phyloP scores from a whole-genome alignment of 2,797 vertebrate species.

The Synaphobranchus kaupii region DNA sequence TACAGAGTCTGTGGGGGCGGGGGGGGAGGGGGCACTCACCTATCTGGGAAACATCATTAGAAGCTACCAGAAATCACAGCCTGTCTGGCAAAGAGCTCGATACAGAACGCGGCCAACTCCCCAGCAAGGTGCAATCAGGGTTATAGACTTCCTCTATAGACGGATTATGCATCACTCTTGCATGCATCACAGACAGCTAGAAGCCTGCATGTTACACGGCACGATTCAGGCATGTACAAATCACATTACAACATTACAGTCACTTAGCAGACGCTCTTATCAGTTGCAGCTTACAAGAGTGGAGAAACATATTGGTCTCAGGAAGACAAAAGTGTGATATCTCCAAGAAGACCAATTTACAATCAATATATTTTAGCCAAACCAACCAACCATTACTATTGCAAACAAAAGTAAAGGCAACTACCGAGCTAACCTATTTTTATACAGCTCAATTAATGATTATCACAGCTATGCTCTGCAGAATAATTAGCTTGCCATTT shows the following conservation, averaged over 20 bases:
- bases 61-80: background rate
- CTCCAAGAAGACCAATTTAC: no score
- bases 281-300: no score
- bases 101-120: background rate
- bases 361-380: no score
- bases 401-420: no score
- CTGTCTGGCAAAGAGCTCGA: background rate
- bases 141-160: background rate
- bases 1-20: background rate
- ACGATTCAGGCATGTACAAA: background rate
- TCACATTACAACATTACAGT: background rate
- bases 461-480: background rate
- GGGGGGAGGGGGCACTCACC: background rate
- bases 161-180: background rate
- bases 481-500: background rate
- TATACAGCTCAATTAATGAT: background rate
- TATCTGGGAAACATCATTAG: conserved; percentile 17
- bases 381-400: no score
- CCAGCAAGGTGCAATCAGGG: background rate
- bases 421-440: no score
- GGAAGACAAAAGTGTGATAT: no score
- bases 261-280: no score
- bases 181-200: background rate
- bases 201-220: background rate
- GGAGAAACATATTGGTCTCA: no score